A percentile compares a stretch with the other conserved stretches of the same genome.
Conservation (phyloP, 1,140 invertebrate species). For the Drepana arcuata region DNA sequence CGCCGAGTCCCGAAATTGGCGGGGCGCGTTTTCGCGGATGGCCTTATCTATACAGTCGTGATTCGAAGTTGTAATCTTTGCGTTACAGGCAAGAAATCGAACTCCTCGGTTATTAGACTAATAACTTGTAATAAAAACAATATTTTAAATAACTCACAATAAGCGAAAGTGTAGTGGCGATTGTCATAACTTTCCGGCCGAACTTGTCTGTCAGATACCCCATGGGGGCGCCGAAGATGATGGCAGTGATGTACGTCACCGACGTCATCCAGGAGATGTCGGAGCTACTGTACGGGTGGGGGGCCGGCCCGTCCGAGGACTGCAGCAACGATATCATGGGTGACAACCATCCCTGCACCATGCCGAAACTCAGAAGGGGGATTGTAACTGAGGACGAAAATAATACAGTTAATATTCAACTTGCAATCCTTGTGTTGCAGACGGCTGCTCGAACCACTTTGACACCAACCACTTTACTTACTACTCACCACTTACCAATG, state of each 20-base stretch:
- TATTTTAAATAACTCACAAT: constrained; percentile 42
- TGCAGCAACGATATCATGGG: constrained; percentile 51
- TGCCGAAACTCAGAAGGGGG: constrained; percentile 51
- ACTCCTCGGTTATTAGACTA: too few relatives aligned
- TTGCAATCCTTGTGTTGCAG: too few relatives aligned
- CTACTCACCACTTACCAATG: too few relatives aligned
- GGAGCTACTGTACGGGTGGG: constrained; percentile 28
- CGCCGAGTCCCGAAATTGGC: too few relatives aligned
- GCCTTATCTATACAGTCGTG: too few relatives aligned
- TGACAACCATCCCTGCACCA: constrained; percentile 57
- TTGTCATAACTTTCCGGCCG: constrained; percentile 49
- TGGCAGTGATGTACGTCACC: constrained; percentile 54
- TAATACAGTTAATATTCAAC: too few relatives aligned
- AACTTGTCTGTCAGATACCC: constrained; percentile 48
- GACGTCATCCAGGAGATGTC: constrained; percentile 58
- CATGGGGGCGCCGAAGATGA: constrained; percentile 52
- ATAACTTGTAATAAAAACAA: too few relatives aligned
- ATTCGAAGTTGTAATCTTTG: too few relatives aligned
- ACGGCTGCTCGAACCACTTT: too few relatives aligned
- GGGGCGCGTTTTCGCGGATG: too few relatives aligned
- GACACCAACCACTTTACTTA: too few relatives aligned
- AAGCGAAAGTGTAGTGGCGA: constrained; percentile 45
- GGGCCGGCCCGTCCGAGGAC: constrained; percentile 32
- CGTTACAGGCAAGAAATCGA: too few relatives aligned
- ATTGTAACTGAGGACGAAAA: constrained; percentile 43